These are phyloP conservation scores for Psix sp. DNA, from an alignment of 1,140 invertebrate genomes.

Conservation along the genomic window DNA sequence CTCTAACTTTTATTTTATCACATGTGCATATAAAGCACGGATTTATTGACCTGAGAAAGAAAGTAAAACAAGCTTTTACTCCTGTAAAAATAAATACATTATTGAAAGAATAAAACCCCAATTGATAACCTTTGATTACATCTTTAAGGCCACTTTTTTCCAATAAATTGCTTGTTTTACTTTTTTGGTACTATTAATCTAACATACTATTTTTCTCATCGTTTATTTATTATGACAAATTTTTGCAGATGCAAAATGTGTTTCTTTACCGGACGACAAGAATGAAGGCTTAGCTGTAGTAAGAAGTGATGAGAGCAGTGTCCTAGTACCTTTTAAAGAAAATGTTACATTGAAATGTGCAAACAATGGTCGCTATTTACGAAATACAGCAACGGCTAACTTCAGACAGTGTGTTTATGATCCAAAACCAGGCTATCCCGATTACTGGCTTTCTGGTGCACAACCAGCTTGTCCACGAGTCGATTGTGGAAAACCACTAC, in stretches of 20 bases:
- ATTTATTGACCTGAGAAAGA: no score
- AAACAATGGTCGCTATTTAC: constrained; percentile 85
- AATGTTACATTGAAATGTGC: constrained; percentile 92
- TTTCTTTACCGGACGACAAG: constrained; percentile 91
- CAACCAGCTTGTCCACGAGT: constrained; percentile 90
- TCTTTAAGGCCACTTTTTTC: no score
- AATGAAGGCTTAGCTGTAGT: constrained; percentile 88
- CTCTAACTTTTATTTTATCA: neutral
- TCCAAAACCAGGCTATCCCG: constrained; percentile 90
- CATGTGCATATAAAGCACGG: no score
- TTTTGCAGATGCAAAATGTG: constrained; percentile 89
- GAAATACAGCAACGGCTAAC: constrained; percentile 86
- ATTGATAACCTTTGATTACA: no score
- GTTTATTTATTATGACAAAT: no score
- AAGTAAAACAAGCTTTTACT: no score
- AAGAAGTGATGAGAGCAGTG: constrained; percentile 85
- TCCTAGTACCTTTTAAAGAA: constrained; percentile 90
- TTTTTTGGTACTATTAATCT: no score
- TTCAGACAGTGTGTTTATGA: constrained; percentile 97
- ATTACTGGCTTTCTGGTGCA: constrained; percentile 94
- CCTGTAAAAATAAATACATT: no score
- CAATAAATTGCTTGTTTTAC: no score
- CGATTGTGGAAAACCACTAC: constrained; percentile 91
- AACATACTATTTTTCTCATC: no score
- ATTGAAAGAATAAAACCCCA: no score